Evolutionary conservation across 2,888 invertebrate species (phyloP).

Genomic region (Oxyscelio sp.): DNA sequence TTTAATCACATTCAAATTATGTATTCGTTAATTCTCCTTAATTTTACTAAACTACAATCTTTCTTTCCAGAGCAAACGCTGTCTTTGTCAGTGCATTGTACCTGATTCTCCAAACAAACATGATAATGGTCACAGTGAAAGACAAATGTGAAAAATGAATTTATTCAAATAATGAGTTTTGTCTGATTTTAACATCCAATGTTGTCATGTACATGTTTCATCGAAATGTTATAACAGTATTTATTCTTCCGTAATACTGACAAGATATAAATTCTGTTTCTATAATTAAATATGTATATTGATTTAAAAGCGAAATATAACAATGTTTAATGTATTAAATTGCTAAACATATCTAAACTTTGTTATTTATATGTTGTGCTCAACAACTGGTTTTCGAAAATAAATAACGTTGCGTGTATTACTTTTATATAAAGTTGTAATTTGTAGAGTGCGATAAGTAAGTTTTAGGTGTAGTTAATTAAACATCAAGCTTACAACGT

Average conservation of each 20-base stretch:
- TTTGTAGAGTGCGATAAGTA: conserved; percentile 53
- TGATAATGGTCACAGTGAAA: conserved; percentile 98
- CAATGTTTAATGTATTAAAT: conserved; percentile 63
- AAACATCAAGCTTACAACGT: too few relatives aligned
- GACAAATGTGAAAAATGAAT: conserved; percentile 95
- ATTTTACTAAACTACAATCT: too few relatives aligned
- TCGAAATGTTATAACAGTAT: conserved; percentile 59
- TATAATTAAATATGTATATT: too few relatives aligned
- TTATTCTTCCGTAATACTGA: conserved; percentile 60
- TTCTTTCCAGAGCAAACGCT: conserved; percentile 94
- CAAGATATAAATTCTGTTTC: conserved; percentile 32
- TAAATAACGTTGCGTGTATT: conserved; percentile 26
- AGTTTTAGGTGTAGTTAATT: too few relatives aligned
- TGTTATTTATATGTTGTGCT: conserved; percentile 33
- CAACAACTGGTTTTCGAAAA: conserved; percentile 17
- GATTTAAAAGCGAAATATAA: conserved; percentile 27
- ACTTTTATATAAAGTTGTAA: conserved; percentile 12
- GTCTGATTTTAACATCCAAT: conserved; percentile 20
- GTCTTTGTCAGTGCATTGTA: conserved; percentile 99
- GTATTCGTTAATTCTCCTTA: too few relatives aligned
- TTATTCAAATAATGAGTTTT: conserved; percentile 8
- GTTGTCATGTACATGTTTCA: conserved; percentile 49
- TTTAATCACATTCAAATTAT: too few relatives aligned
- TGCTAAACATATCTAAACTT: conserved; percentile 42
- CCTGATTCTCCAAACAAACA: conserved; percentile 99